Evolutionary conservation across 1,140 invertebrate genomes (phyloP), one percentile per base, ranked within the genome.

Genomic region (fruit fly (Drosophila melanogaster)): DNA sequence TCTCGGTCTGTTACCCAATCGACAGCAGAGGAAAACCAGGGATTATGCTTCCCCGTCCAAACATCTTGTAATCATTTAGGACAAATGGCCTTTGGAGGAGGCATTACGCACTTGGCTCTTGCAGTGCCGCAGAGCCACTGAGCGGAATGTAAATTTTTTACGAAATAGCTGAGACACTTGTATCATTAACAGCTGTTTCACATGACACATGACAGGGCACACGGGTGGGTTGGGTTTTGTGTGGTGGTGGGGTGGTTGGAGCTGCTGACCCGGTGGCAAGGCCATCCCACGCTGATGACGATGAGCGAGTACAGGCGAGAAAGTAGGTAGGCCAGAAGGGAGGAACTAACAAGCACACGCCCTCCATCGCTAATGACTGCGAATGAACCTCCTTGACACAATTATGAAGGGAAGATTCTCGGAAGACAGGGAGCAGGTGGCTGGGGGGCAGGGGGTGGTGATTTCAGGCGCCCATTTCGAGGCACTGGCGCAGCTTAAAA

Each of bases 311-410:
- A 46, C 17, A 19, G 50, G 61, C 12, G 41, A 19, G 49, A 58
- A 58, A 54, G 49, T 53, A 50, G 26, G 40, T 50, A 22, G 19
- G 19, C 2, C 19, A 22, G 19, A 2, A 22, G 41, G 47, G 61
- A 47, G 50, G 70, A 71, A 54, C 79, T 75, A 66, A 62, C 72
- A 76, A 61, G 41, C 51, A 58, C 72, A 76, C 79, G 53, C 64
- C 64, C 60, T 55, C 51, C 65, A 57, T 43, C 74, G 74, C 81
- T 86, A 86, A 86, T 86, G 81, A 86, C 81, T 78, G 79, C 64
- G 81, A 86, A 86, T 86, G 81, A 86, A 86, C 81, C 81, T 86
- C 77, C 81, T 86, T 86, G 81, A 86, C 81, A 86, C 81, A 86
- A 86, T 86, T 86, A 86, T 61, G 65, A 78, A 67, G 49, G 64